Base-by-base conservation (phyloP, 2,113 vertebrate genomes). In the Oreochromis niloticus region DNA sequence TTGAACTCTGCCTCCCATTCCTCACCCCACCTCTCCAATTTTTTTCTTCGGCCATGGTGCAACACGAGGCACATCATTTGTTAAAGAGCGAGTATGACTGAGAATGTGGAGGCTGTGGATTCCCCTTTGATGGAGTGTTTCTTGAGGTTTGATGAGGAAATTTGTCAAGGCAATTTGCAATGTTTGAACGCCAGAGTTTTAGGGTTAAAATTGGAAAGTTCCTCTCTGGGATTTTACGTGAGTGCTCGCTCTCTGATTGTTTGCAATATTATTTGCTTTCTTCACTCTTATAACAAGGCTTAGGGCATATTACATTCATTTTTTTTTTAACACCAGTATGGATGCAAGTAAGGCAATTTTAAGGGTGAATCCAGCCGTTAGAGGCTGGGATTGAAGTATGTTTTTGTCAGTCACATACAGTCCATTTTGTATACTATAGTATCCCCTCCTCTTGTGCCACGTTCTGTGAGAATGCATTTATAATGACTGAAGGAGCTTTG, bases 1-100 rank as follows among this genome's bases (percentile, higher is more conserved):
- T 94, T 94, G 88, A 92, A 93, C 92, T 88, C 88, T 87, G 84
- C 59, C 82, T 91, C 85, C 82, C 87, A 87, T 88, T 90, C 84
- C 82, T 90, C 85, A 89, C 52, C 81, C 87, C 63, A 84, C 71
- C 90, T 71, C 71, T 75, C 11, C 75, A 78, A 68, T 91, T 78
- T 80, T 75, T 81, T 84, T 85, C 78, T 90, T 36, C 30, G 41
- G 30, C 14, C 89, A 46, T 8, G 9, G 54, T 43, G 86, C 82
- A 82, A 46, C 73, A 50, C 1, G 4, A 9, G 75, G 80, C 46
- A 71, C 82, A 66, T 80, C 85, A 87, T 88, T 89, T 89, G 54
- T 90, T 87, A 84, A 43, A 19, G 8, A 57, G 46, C 41, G 50
- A 91, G 32, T 82, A 85, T 78, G 71, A 78, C 46, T 32, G 73